Conservation (phyloP, 2,113 vertebrate genomes). For the Progne subis region DNA sequence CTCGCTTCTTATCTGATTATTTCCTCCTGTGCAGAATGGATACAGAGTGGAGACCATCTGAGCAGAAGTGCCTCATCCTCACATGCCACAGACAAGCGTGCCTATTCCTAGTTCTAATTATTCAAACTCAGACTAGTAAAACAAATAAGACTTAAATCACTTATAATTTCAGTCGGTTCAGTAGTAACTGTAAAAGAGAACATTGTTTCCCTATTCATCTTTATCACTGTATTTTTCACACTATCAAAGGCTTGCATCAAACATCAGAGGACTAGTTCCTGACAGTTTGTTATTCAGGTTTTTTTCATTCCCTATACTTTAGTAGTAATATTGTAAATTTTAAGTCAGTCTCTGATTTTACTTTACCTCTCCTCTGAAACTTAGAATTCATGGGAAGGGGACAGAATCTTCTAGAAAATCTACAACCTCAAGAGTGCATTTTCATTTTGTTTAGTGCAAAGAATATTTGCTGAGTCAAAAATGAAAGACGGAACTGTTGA, state of each 20-base stretch:
- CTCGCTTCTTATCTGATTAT: neutral
- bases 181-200: neutral
- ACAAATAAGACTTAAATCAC: neutral
- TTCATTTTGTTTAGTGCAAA: neutral
- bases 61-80: neutral
- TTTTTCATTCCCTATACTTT: neutral
- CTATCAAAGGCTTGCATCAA: neutral
- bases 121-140: neutral
- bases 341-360: neutral
- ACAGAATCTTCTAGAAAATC: neutral
- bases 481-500: neutral
- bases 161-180: neutral
- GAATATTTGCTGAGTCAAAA: neutral
- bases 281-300: neutral
- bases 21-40: neutral
- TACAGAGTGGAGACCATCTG: neutral
- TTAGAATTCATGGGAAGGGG: neutral
- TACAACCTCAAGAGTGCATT: neutral
- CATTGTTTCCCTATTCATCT: neutral
- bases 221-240: neutral
- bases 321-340: neutral
- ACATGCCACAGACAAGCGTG: neutral
- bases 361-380: neutral
- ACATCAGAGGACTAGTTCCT: neutral
- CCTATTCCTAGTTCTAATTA: neutral